Evolutionary conservation across 2,888 invertebrate species (phyloP), one percentile per base, ranked within the genome.

Genomic region (Spicauda simplicius): DNA sequence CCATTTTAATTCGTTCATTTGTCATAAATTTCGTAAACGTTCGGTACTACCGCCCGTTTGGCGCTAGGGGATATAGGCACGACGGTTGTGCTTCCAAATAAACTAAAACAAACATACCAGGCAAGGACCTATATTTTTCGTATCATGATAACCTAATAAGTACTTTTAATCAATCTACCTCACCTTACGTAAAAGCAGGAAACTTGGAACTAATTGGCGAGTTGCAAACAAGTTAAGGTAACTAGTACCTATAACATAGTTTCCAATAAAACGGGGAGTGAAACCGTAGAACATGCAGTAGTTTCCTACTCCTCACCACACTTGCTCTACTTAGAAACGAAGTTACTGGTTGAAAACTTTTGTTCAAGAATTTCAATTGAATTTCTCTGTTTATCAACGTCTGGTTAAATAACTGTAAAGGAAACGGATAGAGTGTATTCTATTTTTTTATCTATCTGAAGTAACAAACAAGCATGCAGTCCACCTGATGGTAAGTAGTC

Each of bases 151-250:
- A 37, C 37, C 12, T 12, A 8, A 18, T 4, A n/a, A 50, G 10
- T 10, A 2, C 2, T 18, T 10, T 10, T 2, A 18, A 18, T 2
- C 50, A 18, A 16, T 50, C 6, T 10, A 48, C 48, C 48, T 16
- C 16, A 45, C 45, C 5, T n/a, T 48, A 48, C 48, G 25, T 25
- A 59, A 58, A 37, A 41, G 16, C 52, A 52, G 20, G 16, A 41
- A 58, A 58, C 37, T 58, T 58, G 11, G 52, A 16, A 58, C 52
- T 64, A 53, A 64, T 58, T 41, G 64, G 53, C 20, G 57, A 64
- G 64, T 58, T 64, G 25, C 53, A 52, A 53, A 64, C 18, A 53
- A 41, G 25, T 8, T 57, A 37, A 41, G 52, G 37, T 64, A 50
- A 63, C 56, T 64, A 16, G 11, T 57, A 50, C 37, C 37, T 37